These are phyloP conservation scores for Periophthalmus modestus DNA, from an alignment of 2,113 vertebrate species.

Conservation along the genomic window DNA sequence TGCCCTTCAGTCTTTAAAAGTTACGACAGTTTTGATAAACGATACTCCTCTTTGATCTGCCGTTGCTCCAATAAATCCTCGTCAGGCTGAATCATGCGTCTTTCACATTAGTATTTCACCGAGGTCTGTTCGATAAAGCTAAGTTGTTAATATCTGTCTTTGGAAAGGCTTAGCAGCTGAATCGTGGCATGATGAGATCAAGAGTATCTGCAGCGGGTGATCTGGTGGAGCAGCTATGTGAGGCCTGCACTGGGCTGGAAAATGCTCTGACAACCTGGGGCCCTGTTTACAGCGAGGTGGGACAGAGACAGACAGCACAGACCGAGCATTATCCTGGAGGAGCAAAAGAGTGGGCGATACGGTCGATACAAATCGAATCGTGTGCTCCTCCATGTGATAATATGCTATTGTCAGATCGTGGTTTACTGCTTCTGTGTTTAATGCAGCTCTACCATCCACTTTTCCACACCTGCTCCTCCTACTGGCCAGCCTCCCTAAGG, in stretches of 20 bases:
- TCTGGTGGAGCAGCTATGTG: constrained; percentile 70
- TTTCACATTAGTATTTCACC: not conserved
- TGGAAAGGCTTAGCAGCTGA: constrained; percentile 58
- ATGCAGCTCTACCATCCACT: no score
- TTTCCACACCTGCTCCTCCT: no score
- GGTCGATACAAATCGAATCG: no score
- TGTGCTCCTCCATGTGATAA: no score
- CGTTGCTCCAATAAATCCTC: not conserved
- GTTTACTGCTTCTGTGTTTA: no score
- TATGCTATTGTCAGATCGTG: no score
- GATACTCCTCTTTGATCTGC: not conserved
- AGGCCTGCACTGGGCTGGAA: constrained; percentile 64
- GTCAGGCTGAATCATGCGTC: not conserved
- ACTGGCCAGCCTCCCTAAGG: no score
- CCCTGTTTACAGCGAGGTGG: constrained; percentile 67
- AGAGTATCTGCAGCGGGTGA: constrained; percentile 58
- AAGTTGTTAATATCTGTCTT: constrained; percentile 27
- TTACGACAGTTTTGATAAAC: not conserved
- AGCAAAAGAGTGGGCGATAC: not conserved
- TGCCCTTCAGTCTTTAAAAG: not conserved
- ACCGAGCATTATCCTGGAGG: constrained; percentile 20
- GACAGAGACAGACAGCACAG: constrained; percentile 28
- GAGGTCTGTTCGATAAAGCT: constrained; percentile 23
- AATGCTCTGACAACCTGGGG: constrained; percentile 74
- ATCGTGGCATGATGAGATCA: constrained; percentile 70